Evolutionary conservation across 2,888 invertebrate genomes (phyloP).

Genomic region (Macrosiphum euphorbiae): DNA sequence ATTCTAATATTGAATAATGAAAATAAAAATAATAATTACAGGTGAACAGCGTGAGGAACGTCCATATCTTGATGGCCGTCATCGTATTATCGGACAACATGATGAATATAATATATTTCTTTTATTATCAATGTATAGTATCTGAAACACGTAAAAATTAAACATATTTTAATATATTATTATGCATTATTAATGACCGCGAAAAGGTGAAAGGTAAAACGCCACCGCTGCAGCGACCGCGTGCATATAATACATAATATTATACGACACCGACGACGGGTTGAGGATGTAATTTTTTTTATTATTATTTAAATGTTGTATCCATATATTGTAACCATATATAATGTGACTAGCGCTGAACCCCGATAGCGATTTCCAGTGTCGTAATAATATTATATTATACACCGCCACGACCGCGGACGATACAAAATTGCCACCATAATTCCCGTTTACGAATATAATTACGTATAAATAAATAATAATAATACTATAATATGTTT

Average conservation of each 20-base stretch:
- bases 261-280: neutral
- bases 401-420: neutral
- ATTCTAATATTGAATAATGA: neutral
- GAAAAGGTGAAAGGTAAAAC: constrained; percentile 41
- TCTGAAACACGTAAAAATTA: constrained; percentile 50
- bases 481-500: neutral
- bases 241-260: neutral
- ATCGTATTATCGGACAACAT: constrained; percentile 14
- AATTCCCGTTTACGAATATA: constrained; percentile 21
- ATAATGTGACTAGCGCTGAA: neutral
- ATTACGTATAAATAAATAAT: neutral
- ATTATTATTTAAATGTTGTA: neutral
- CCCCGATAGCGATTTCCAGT: neutral
- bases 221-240: neutral
- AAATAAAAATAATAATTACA: constrained; percentile 48
- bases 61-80: constrained; percentile 12
- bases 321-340: constrained; percentile 20
- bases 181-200: neutral
- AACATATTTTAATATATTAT: neutral
- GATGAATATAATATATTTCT: neutral
- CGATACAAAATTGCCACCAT: neutral
- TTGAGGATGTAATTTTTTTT: neutral
- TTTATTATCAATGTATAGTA: neutral
- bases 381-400: constrained; percentile 27
- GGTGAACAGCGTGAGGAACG: constrained; percentile 34